Evolutionary conservation across 2,113 vertebrate genomes (phyloP).

Genomic region (Arothron firmamentum): DNA sequence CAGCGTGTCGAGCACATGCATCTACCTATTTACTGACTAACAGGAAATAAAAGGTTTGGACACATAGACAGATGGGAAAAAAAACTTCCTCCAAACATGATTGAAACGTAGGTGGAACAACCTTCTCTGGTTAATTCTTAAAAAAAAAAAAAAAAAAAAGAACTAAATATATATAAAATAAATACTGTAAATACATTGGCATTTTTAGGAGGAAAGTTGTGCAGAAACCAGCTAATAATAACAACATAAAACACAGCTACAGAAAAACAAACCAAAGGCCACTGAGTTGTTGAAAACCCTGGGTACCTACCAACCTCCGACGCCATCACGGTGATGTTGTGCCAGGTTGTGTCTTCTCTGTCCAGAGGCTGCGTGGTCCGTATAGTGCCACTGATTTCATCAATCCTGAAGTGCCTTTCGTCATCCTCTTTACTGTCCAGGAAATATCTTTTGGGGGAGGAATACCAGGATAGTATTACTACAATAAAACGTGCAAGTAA

Average conservation of each 20-base stretch:
- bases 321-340: slow-evolving; percentile 91
- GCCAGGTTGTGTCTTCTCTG: slow-evolving; percentile 87
- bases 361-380: slow-evolving; percentile 85
- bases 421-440: slow-evolving; percentile 79
- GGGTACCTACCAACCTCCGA: slow-evolving; percentile 88
- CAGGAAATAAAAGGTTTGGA: too few relatives aligned
- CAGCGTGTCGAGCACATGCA: neutral
- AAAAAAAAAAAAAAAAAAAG: neutral
- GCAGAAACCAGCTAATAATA: too few relatives aligned
- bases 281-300: neutral
- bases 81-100: too few relatives aligned
- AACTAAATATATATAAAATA: too few relatives aligned
- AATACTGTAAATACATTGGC: too few relatives aligned
- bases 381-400: slow-evolving; percentile 83
- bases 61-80: too few relatives aligned
- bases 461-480: neutral
- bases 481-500: neutral
- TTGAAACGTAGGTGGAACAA: too few relatives aligned
- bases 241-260: neutral
- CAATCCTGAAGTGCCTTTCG: slow-evolving; percentile 83
- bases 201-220: too few relatives aligned
- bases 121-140: too few relatives aligned
- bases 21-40: too few relatives aligned
- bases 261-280: neutral
- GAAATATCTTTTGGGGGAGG: slow-evolving; percentile 78